Conservation (phyloP, 1,140 invertebrate genomes). For the Platorchestia sp. region DNA sequence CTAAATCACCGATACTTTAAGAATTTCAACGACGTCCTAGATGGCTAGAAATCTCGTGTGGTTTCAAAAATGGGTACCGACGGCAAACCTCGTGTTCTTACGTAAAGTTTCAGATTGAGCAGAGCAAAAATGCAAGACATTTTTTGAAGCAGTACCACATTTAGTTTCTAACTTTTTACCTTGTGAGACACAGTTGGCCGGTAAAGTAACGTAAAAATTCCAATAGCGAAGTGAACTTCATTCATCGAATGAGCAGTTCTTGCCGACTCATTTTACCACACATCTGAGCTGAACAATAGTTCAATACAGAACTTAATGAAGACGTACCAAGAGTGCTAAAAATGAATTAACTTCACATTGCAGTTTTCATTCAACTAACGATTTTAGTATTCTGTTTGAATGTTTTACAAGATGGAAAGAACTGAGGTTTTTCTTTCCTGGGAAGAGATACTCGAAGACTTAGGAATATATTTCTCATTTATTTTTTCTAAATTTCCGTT, state of each 20-base stretch:
- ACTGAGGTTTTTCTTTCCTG: background rate
- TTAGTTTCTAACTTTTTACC: background rate
- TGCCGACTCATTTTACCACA: background rate
- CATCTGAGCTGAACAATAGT: background rate
- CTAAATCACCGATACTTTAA: constrained; percentile 55
- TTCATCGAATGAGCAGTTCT: background rate
- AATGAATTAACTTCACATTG: background rate
- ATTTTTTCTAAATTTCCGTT: too few relatives aligned
- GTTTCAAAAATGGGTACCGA: constrained; percentile 49
- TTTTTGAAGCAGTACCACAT: constrained; percentile 11
- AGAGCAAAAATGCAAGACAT: background rate
- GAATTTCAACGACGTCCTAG: constrained; percentile 46
- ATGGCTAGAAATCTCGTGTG: constrained; percentile 46
- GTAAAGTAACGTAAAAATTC: background rate
- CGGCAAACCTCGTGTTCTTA: constrained; percentile 21
- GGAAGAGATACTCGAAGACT: background rate
- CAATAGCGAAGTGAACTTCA: background rate
- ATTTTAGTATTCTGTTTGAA: background rate
- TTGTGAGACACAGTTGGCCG: background rate
- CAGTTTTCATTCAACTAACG: background rate
- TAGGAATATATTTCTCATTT: too few relatives aligned
- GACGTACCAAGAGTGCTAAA: background rate
- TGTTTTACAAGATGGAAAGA: background rate
- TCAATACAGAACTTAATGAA: background rate
- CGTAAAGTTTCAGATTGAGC: background rate